phyloP scores from a whole-genome alignment of 2,888 invertebrate genomes.

The Geotrupes spiniger region DNA sequence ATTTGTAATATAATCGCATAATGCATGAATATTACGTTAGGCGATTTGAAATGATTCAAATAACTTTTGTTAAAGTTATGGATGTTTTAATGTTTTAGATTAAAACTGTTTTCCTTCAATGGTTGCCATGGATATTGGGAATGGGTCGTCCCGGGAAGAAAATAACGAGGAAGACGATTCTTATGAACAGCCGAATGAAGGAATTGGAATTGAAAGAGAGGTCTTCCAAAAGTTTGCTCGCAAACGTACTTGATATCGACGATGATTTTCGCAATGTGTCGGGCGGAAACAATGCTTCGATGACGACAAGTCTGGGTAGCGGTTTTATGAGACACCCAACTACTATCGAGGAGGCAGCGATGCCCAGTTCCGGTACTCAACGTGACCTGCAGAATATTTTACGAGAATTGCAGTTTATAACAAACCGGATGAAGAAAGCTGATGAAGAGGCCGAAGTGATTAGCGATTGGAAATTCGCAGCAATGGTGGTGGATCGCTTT shows the following conservation, averaged over 20 bases:
- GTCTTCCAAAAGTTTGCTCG: conserved; percentile 89
- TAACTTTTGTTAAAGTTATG: too few relatives aligned
- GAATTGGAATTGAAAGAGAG: conserved; percentile 91
- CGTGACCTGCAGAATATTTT: conserved; percentile 88
- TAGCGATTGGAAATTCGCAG: conserved; percentile 97
- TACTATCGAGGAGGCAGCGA: conserved; percentile 67
- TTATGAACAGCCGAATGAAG: conserved; percentile 88
- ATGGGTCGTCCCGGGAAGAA: conserved; percentile 96
- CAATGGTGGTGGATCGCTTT: conserved; percentile 96
- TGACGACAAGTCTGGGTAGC: conserved; percentile 44
- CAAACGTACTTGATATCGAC: conserved; percentile 94
- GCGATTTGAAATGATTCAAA: too few relatives aligned
- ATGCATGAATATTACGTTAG: too few relatives aligned
- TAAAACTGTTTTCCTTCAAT: conserved; percentile 91
- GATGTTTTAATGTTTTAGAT: conserved; percentile 63
- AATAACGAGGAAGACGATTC: conserved; percentile 84
- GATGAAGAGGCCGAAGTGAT: conserved; percentile 92
- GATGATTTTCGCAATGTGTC: conserved; percentile 85
- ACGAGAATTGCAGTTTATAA: conserved; percentile 91
- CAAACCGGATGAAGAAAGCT: conserved; percentile 88
- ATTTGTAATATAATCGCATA: too few relatives aligned
- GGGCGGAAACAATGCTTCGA: conserved; percentile 49
- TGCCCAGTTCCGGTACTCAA: conserved; percentile 61
- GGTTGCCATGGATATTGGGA: conserved; percentile 94
- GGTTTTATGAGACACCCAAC: conserved; percentile 69